Conservation (phyloP, 2,113 vertebrate genomes). For the Crotalus viridis region DNA sequence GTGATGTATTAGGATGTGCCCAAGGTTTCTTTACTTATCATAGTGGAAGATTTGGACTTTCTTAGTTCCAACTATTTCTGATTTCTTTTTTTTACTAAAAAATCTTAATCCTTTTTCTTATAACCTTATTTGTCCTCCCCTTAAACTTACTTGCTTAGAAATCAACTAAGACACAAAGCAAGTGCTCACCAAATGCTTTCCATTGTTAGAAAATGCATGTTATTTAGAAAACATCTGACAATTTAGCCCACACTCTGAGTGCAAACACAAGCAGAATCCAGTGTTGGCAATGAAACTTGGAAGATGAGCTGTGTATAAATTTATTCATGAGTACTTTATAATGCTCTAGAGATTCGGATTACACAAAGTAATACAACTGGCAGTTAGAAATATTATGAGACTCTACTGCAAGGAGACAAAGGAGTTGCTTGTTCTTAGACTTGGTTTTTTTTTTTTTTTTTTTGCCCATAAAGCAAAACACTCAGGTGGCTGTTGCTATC, state of each 20-base stretch:
- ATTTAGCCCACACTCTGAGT: background rate
- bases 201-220: background rate
- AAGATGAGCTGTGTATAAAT: background rate
- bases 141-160: constrained; percentile 36
- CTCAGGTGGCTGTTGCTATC: background rate
- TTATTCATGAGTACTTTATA: background rate
- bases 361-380: constrained; percentile 6
- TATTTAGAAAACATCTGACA: constrained; percentile 1
- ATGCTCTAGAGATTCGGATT: background rate
- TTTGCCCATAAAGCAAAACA: background rate
- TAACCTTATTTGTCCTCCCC: background rate
- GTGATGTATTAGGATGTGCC: background rate
- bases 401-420: constrained; percentile 1
- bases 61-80: constrained; percentile 33
- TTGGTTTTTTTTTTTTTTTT: background rate
- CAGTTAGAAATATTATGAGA: background rate
- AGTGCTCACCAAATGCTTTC: background rate
- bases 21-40: background rate
- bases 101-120: constrained; percentile 9
- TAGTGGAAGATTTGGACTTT: background rate
- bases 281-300: background rate
- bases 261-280: background rate
- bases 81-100: background rate
- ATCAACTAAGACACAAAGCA: background rate
- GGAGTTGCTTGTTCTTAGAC: background rate